These are phyloP conservation scores for Capitulum mitella DNA, from an alignment of 2,888 invertebrate genomes.

Conservation along the genomic window DNA sequence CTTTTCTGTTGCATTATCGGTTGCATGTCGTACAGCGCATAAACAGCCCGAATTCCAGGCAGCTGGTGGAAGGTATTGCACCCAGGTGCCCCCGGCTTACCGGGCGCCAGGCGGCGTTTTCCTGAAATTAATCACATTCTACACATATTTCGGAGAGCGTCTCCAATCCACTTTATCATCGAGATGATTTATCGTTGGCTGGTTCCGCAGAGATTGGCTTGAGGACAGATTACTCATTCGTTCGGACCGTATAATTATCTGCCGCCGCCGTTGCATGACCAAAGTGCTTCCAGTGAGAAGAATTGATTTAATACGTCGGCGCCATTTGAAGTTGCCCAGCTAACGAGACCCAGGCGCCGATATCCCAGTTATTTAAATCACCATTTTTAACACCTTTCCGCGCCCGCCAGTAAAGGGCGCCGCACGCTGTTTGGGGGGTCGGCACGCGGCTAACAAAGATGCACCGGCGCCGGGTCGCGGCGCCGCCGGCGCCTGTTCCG, in stretches of 20 bases:
- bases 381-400: not conserved
- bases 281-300: not conserved
- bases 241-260: not conserved
- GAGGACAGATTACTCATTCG: not conserved
- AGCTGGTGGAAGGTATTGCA: not conserved
- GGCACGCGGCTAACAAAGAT: not conserved
- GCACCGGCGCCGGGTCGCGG: not conserved
- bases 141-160: not conserved
- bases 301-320: slow-evolving; percentile 17
- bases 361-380: not conserved
- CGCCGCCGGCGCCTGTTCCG: not conserved
- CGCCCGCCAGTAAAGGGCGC: not conserved
- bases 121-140: slow-evolving; percentile 9
- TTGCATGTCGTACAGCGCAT: too few relatives aligned
- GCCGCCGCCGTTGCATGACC: not conserved
- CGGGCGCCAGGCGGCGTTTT: not conserved
- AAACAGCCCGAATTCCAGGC: not conserved
- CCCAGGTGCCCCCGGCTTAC: not conserved
- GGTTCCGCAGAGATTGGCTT: not conserved
- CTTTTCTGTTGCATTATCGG: too few relatives aligned
- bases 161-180: not conserved
- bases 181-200: not conserved
- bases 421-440: not conserved
- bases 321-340: slow-evolving; percentile 6
- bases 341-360: not conserved